A percentile compares a stretch with the other conserved stretches of the same genome.
phyloP scores from a whole-genome alignment of 2,797 vertebrate genomes.

The Menidia menidia region DNA sequence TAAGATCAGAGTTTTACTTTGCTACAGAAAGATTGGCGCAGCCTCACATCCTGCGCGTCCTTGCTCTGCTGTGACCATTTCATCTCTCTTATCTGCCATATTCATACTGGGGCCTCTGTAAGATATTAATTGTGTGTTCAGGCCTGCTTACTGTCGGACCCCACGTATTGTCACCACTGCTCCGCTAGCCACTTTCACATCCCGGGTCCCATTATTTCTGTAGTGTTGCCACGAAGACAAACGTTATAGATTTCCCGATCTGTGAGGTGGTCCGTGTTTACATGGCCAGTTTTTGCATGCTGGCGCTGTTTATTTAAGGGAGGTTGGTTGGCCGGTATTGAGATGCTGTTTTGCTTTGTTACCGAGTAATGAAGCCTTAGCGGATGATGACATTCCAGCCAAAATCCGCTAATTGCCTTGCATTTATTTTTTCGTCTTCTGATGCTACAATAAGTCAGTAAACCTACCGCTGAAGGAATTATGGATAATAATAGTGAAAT shows the following conservation, averaged over 20 bases:
- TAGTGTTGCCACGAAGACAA: conserved; percentile 32
- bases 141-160: conserved; percentile 57
- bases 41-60: conserved; percentile 33
- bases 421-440: not conserved
- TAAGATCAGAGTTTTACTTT: conserved; percentile 68
- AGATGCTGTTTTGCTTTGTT: conserved; percentile 9
- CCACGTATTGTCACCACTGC: conserved; percentile 41
- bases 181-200: conserved; percentile 29
- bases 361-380: not conserved
- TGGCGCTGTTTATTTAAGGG: conserved; percentile 24
- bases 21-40: conserved; percentile 13
- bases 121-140: conserved; percentile 52
- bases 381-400: not conserved
- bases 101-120: conserved; percentile 49
- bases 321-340: conserved; percentile 3
- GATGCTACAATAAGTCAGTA: conserved; percentile 5
- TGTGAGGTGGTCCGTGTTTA: conserved; percentile 35
- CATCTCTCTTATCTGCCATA: conserved; percentile 50
- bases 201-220: conserved; percentile 29
- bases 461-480: conserved; percentile 17
- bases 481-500: conserved; percentile 29
- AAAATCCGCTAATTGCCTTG: not conserved
- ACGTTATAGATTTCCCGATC: conserved; percentile 41
- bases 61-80: conserved; percentile 31
- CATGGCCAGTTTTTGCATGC: conserved; percentile 10